Evolutionary conservation across 2,888 invertebrate species (phyloP), one percentile per base, ranked within the genome.

Genomic region (Allophyes oxyacanthae): DNA sequence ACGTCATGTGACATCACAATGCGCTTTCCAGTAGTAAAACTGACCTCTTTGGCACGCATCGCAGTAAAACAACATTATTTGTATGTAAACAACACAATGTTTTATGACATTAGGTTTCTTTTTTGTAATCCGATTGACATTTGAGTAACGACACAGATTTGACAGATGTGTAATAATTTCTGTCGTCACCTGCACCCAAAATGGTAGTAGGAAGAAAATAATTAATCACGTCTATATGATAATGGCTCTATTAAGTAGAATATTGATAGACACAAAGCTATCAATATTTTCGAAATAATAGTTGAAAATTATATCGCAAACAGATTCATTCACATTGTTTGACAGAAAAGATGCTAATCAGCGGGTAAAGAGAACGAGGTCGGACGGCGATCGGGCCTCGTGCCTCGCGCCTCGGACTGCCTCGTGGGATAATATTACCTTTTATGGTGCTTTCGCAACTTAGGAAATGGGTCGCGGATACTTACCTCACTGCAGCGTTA

Each of bases 301-400:
- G n/a, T 46, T 56, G 43, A 60, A 53, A 53, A 64, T 64, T 49
- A 44, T 10, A 54, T 54, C 58, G 61, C 55, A 63, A 67, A 64
- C 45, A 67, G 60, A 44, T 66, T 59, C 56, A 63, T 66, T 72
- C 13, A 28, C 57, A 58, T 66, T 66, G 58, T 73, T 70, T 65
- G 56, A 57, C 65, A 72, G 75, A 75, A 79, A 79, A 65, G 79
- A 82, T 79, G 79, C 71, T 84, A 85, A 85, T 85, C 79, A 79
- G 65, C 67, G 45, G 52, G 65, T 70, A 77, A 79, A 74, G 70
- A 73, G 72, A 78, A 78, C 79, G 81, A 80, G 84, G 82, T 75
- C 78, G 78, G 44, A 32, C 51, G 41, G 58, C 72, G 78, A 81
- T 82, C 75, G 80, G 79, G 75, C 63, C 56, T 63, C 59, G 69